Percentiles rank a stretch among this genome's conserved stretches.
phyloP scores from a whole-genome alignment of 2,888 invertebrate species.

The Drosophila borealis region DNA sequence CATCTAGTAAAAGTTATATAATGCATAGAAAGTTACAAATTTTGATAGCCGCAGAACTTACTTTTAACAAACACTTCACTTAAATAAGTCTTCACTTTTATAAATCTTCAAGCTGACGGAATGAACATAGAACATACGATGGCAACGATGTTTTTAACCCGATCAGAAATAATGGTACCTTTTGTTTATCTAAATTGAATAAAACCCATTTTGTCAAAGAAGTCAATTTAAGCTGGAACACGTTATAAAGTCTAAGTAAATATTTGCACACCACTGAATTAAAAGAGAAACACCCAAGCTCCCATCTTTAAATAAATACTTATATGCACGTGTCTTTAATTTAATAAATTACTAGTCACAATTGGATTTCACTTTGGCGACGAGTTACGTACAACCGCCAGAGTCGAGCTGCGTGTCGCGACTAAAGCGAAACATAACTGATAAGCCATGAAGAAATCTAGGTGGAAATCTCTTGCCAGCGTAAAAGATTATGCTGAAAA shows the following conservation, averaged over 20 bases:
- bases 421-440: conserved; percentile 59
- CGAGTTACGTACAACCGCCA: conserved; percentile 17
- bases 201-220: no score
- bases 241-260: neutral
- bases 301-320: neutral
- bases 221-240: neutral
- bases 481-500: conserved; percentile 19
- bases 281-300: neutral
- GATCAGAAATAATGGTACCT: no score
- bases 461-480: neutral
- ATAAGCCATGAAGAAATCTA: conserved; percentile 60
- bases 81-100: no score
- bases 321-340: neutral
- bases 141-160: no score
- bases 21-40: neutral
- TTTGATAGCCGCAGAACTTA: neutral
- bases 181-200: no score
- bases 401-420: conserved; percentile 35
- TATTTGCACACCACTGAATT: neutral
- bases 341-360: neutral
- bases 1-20: neutral
- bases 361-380: conserved; percentile 10
- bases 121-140: no score
- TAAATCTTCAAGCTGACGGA: no score
- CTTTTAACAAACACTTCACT: no score